Evolutionary conservation across 2,113 vertebrate genomes (phyloP).

Genomic region (Toxostoma redivivum): DNA sequence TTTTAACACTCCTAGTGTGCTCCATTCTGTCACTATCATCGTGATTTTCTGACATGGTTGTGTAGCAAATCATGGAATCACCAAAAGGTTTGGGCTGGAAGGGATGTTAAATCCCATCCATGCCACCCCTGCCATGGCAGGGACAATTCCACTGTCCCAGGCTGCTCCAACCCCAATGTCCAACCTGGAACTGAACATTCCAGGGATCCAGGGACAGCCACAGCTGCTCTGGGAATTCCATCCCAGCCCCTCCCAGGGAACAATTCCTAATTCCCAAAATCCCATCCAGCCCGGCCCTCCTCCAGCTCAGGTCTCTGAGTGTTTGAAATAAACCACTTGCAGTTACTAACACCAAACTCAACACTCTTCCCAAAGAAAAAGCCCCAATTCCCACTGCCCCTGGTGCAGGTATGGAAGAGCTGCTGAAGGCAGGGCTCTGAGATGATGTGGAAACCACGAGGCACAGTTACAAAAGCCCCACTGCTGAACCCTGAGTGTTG

Average conservation of each 20-base stretch:
- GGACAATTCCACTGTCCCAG: neutral
- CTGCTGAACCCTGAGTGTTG: neutral
- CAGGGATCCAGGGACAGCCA: neutral
- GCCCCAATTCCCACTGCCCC: neutral
- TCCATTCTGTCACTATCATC: neutral
- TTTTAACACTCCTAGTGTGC: rapidly evolving
- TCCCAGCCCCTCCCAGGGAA: neutral
- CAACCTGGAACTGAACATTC: neutral
- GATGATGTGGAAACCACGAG: neutral
- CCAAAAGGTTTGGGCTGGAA: neutral
- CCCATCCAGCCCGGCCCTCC: neutral
- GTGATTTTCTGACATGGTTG: neutral
- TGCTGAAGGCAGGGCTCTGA: neutral
- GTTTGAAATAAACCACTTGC: neutral
- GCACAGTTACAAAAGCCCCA: neutral
- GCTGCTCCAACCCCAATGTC: neutral
- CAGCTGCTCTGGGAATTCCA: neutral
- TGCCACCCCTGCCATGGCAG: neutral
- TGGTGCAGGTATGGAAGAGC: neutral
- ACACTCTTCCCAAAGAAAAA: neutral
- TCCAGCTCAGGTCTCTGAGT: neutral
- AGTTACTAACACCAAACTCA: neutral
- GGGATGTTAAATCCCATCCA: rapidly evolving
- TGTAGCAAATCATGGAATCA: neutral
- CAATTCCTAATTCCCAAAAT: neutral